These are phyloP conservation scores for Pemphigus obesinymphae DNA, from an alignment of 1,140 invertebrate species.

Conservation along the genomic window DNA sequence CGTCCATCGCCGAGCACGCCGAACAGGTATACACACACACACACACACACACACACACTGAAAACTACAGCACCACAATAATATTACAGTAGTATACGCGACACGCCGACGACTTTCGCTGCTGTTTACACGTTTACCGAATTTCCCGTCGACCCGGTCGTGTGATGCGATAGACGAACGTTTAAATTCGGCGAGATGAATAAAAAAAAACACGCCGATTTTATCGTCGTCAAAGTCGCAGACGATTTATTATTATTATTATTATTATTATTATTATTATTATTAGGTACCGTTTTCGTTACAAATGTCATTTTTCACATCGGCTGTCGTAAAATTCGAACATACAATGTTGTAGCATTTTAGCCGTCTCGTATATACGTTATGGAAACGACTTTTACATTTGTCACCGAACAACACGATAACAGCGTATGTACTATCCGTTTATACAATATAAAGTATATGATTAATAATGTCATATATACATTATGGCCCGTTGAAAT, in stretches of 20 bases:
- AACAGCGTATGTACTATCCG: neutral
- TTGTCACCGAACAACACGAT: neutral
- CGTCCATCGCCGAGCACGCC: slow-evolving; percentile 16
- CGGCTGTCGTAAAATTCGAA: neutral
- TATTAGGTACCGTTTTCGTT: neutral
- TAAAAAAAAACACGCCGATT: no score
- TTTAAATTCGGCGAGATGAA: no score
- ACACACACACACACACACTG: no score
- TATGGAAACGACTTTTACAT: neutral
- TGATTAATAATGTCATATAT: neutral
- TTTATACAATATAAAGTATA: neutral
- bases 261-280: neutral
- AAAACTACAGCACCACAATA: neutral
- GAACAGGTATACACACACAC: slow-evolving; percentile 31
- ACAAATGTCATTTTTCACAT: neutral
- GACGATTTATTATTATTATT: neutral
- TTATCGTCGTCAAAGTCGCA: neutral
- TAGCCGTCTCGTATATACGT: neutral
- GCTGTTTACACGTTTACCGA: no score
- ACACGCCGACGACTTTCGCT: neutral
- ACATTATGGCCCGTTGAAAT: no score
- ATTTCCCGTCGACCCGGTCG: no score
- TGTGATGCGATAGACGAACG: no score
- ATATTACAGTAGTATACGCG: neutral
- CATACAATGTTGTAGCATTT: neutral